Percentiles rank a stretch among this genome's conserved stretches.
These are phyloP conservation scores for Achlya flavicornis DNA, from an alignment of 2,888 invertebrate genomes.

Conservation along the genomic window DNA sequence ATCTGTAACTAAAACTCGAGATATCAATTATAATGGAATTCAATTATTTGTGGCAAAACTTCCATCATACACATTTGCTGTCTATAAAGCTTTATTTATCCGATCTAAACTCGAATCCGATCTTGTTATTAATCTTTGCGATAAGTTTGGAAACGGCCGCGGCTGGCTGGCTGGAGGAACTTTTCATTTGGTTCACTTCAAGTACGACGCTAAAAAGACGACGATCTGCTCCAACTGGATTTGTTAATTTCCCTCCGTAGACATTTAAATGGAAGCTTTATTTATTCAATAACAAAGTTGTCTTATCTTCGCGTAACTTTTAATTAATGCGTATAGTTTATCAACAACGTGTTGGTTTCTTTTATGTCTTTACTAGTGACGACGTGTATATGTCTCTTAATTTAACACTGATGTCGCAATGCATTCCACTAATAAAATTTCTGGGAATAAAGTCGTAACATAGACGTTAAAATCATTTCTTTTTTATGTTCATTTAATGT, in stretches of 20 bases:
- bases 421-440: conserved; percentile 29
- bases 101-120: conserved; percentile 25
- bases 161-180: conserved; percentile 20
- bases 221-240: conserved; percentile 31
- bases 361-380: conserved; percentile 13
- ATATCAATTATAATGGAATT: not conserved
- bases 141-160: conserved; percentile 45
- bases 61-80: conserved; percentile 1
- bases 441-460: conserved; percentile 27
- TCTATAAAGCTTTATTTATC: conserved; percentile 15
- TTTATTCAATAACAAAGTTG: conserved; percentile 64
- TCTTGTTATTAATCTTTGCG: conserved; percentile 53
- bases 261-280: conserved; percentile 53
- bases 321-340: conserved; percentile 52
- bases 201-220: conserved; percentile 39
- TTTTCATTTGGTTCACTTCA: conserved; percentile 33
- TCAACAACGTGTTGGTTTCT: conserved; percentile 19
- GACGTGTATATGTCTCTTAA: conserved; percentile 2
- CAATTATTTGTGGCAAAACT: not conserved
- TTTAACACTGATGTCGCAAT: conserved; percentile 19
- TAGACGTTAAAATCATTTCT: conserved; percentile 2
- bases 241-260: conserved; percentile 41
- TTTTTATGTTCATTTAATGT: conserved; percentile 1
- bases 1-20: not conserved
- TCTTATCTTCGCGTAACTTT: conserved; percentile 55